Evolutionary conservation across 23 tunicate species (phyloP), one percentile per base, ranked within the genome.

Genomic region (Styela clava): DNA sequence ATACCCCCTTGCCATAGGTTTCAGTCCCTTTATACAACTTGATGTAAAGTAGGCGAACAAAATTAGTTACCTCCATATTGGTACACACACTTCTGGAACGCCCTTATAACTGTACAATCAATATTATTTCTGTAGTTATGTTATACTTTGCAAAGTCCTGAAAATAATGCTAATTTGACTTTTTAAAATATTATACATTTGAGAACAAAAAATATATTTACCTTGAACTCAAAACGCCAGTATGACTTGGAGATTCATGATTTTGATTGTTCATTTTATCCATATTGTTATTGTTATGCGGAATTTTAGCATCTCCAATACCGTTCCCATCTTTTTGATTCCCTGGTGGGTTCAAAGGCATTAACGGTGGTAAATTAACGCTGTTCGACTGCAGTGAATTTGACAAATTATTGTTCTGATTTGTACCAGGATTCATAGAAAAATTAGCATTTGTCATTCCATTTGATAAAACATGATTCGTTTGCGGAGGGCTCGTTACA

Each of bases 391-490:
- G 56, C 56, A 44, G 12, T 12, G 56, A 44, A 67, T 22, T 67
- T 67, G 71, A 29, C 71, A 67, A 67, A 67, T 67, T 67, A 67
- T 67, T 67, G 52, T 36, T 76, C 16, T 76, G 52, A 52, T 76
- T 76, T 21, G 81, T 33, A 33, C 81, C 81, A 23, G 63, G 81
- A 76, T 24, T 36, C 64, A 0, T 23, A 20, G 81, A 12, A 52
- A 76, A 76, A 29, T 44, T 44, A 27, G 81, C 24, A 29, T 76
- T 52, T 1, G 27, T 27, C 33, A 24, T 29, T 0, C 81, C 81
- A 29, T 76, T 76, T 33, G 65, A 44, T 26, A 76, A 64, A 27
- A 36, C 65, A 52, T 76, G 81, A 33, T 73, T 73, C 27, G 52
- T 44, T 23, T 25, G 52, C 26, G 81, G 33, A 24, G 35, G 29